phyloP scores from a whole-genome alignment of 1,140 invertebrate species.

The Parapsyche elsis region DNA sequence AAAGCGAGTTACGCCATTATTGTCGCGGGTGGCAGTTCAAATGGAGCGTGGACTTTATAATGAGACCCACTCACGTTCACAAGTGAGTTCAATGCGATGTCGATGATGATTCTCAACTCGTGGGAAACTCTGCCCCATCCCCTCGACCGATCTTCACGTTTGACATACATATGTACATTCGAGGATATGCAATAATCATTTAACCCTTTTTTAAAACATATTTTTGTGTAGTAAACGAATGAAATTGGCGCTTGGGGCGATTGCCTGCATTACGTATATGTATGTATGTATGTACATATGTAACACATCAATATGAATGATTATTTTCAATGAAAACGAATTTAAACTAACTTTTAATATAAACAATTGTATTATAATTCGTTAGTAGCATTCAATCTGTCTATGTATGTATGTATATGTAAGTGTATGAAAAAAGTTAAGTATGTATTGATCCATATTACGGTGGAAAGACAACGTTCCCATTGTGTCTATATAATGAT shows the following conservation, averaged over 20 bases:
- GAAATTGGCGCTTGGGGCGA: background rate
- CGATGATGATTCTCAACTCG: background rate
- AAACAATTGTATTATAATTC: too few species aligned
- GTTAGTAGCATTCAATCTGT: too few species aligned
- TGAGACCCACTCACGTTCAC: conserved; percentile 35
- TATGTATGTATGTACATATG: background rate
- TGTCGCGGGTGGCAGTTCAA: conserved; percentile 44
- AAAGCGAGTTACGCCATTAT: conserved; percentile 20
- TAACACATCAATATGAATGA: too few species aligned
- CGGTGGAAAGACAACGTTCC: too few species aligned
- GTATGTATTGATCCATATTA: too few species aligned
- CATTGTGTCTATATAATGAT: conserved; percentile 4
- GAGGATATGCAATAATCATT: too few species aligned
- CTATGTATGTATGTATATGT: too few species aligned
- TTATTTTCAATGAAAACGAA: too few species aligned
- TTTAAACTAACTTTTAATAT: too few species aligned
- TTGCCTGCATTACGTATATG: background rate
- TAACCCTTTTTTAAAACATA: too few species aligned
- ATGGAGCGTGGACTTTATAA: conserved; percentile 53
- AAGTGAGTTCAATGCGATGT: conserved; percentile 32
- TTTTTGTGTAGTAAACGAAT: too few species aligned
- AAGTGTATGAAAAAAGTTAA: too few species aligned
- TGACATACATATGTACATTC: background rate
- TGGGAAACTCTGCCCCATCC: background rate
- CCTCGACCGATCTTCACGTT: background rate